Evolutionary conservation across 2,797 vertebrate genomes (phyloP), one percentile per base, ranked within the genome.

Genomic region (Heliangelus exortis): DNA sequence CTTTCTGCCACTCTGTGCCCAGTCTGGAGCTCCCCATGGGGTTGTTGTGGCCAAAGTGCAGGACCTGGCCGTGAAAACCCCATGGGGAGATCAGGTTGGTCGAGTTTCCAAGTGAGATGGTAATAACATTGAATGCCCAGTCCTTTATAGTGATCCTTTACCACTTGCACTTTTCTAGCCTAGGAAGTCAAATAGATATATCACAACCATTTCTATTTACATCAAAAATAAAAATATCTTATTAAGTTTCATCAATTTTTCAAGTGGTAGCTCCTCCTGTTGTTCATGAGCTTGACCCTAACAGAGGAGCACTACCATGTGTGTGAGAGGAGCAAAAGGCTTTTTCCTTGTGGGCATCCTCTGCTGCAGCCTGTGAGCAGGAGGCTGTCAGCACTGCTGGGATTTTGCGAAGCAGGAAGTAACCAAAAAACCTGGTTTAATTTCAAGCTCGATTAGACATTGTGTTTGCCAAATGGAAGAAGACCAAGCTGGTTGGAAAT

Each of bases 381-480:
- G 66, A 86, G 91, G 82, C 79, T 69, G 6, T 94, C 77, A 66
- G 88, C 76, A 28, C 84, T 92, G 47, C 48, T 91, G 58, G 78
- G 75, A 66, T 85, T 95, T 87, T 90, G 61, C 57, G 95, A 90
- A 96, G 89, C 63, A 87, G 76, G 65, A 95, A 95, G 81, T 95
- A 92, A 95, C 91, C 87, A 94, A 95, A 95, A 95, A 92, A 91
- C 34, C 61, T 84, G 86, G 34, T 95, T 95, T 96, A 96, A 96
- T 97, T 96, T 97, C 95, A 95, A 45, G 92, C 89, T 92, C 73
- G 67, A 86, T 97, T 97, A 95, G 81, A 33, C 57, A 75, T n/a
- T 47, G 47, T 33, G 65, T 89, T 95, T 85, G 91, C 94, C 96
- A 96, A 97, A 86, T 88, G 93, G 78, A 91, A 90, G 85, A 92